Conservation (phyloP, 2,797 vertebrate genomes). For the Perodicticus potto region DNA sequence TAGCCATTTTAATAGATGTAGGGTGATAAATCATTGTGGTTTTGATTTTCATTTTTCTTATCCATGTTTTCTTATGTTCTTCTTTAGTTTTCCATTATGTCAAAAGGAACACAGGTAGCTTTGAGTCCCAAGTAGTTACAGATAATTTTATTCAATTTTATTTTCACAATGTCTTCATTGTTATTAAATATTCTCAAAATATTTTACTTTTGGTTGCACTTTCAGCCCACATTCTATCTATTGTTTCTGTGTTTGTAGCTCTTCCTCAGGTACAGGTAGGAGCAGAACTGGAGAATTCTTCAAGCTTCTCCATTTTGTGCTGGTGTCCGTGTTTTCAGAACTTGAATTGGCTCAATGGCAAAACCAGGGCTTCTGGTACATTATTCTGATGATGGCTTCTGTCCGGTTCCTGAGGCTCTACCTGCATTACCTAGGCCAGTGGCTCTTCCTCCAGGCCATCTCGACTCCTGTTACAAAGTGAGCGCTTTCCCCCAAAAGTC, state of each 20-base stretch:
- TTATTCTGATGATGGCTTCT: conserved; percentile 90
- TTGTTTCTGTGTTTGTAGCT: conserved; percentile 77
- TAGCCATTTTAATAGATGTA: neutral
- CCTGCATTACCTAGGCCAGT: conserved; percentile 97
- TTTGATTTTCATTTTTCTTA: neutral
- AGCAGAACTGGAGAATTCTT: conserved; percentile 79
- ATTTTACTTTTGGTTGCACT: neutral
- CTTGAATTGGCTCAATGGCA: conserved; percentile 88
- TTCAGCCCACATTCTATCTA: neutral
- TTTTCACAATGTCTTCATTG: neutral
- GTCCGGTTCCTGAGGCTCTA: conserved; percentile 97
- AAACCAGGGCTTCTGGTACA: conserved; percentile 90
- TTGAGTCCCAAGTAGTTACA: neutral
- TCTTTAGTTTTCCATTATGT: neutral
- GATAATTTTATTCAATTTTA: neutral
- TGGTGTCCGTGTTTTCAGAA: conserved; percentile 89
- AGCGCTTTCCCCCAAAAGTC: conserved; percentile 81
- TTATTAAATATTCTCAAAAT: neutral
- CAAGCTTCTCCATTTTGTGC: conserved; percentile 84
- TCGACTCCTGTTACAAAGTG: conserved; percentile 96
- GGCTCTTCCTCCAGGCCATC: conserved; percentile 94
- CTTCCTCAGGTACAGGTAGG: conserved; percentile 50
- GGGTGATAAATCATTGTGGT: neutral
- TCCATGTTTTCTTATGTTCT: neutral
- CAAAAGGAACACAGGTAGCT: neutral